Evolutionary conservation across 1,140 invertebrate genomes (phyloP).

Genomic region (Drosophila rufa): DNA sequence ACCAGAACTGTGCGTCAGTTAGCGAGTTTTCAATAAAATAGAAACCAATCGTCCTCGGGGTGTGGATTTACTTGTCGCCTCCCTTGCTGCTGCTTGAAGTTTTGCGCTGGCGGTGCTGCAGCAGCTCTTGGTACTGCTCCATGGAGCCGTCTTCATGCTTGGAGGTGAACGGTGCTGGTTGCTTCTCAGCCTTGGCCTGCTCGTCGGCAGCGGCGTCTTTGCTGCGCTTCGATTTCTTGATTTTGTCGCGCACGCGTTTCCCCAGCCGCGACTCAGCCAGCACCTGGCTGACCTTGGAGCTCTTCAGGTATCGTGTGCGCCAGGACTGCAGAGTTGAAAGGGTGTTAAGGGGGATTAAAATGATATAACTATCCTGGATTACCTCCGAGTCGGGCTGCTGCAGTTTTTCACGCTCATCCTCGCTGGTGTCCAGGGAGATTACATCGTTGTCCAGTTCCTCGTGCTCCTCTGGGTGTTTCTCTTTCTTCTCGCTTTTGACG

Average conservation of each 20-base stretch:
- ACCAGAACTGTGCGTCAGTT: constrained; percentile 24
- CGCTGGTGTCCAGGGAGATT: constrained; percentile 78
- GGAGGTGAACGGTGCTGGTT: constrained; percentile 50
- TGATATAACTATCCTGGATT: not conserved
- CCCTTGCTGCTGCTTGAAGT: constrained; percentile 66
- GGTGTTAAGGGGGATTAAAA: not conserved
- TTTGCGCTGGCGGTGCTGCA: constrained; percentile 76
- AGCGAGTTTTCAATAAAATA: constrained; percentile 68
- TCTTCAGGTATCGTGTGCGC: constrained; percentile 84
- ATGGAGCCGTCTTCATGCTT: constrained; percentile 83
- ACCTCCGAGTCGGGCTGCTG: constrained; percentile 58
- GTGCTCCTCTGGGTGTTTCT: constrained; percentile 18
- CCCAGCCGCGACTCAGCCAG: constrained; percentile 86
- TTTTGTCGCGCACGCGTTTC: constrained; percentile 87
- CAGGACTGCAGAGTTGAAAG: constrained; percentile 61
- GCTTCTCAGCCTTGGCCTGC: constrained; percentile 33
- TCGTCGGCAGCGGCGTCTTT: constrained; percentile 31
- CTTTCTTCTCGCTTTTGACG: constrained; percentile 30
- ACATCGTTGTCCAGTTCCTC: constrained; percentile 77
- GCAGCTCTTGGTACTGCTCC: constrained; percentile 80
- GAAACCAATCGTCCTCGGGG: constrained; percentile 11
- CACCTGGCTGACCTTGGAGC: constrained; percentile 87
- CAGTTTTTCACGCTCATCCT: constrained; percentile 74
- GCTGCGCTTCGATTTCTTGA: constrained; percentile 86
- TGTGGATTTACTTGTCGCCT: constrained; percentile 51